Conservation (phyloP, 2,113 vertebrate genomes). For the Phocoena phocoena region DNA sequence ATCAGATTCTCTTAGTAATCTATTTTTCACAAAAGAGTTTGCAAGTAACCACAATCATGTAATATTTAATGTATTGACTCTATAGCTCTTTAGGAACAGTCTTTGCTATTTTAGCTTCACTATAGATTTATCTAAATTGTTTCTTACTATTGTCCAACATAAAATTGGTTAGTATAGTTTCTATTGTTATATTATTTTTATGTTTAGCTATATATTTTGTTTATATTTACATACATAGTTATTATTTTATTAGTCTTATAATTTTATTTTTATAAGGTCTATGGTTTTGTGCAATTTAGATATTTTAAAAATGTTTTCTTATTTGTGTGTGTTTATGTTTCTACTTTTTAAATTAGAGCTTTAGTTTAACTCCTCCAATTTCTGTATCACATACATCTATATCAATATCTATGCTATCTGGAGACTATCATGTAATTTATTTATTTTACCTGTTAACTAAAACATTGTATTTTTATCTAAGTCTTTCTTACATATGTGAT, state of each 20-base stretch:
- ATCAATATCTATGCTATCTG: not conserved
- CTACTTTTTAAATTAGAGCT: not conserved
- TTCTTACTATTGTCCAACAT: not conserved
- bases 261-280: not conserved
- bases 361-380: not conserved
- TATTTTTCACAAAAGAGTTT: not conserved
- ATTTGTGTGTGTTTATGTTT: not conserved
- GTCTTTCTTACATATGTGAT: not conserved
- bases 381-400: not conserved
- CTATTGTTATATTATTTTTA: not conserved
- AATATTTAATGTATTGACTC: not conserved
- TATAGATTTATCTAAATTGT: not conserved
- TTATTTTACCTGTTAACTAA: not conserved
- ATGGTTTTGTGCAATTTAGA: not conserved
- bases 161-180: not conserved
- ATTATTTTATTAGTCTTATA: not conserved
- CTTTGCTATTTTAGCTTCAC: not conserved
- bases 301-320: not conserved
- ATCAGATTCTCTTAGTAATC: not conserved
- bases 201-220: not conserved
- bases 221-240: not conserved
- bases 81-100: not conserved
- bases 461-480: not conserved
- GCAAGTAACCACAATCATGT: not conserved
- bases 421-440: not conserved